Percentiles rank a stretch among this genome's conserved stretches.
phyloP scores from a whole-genome alignment of 2,113 vertebrate genomes.

The Turdus rufiventris region DNA sequence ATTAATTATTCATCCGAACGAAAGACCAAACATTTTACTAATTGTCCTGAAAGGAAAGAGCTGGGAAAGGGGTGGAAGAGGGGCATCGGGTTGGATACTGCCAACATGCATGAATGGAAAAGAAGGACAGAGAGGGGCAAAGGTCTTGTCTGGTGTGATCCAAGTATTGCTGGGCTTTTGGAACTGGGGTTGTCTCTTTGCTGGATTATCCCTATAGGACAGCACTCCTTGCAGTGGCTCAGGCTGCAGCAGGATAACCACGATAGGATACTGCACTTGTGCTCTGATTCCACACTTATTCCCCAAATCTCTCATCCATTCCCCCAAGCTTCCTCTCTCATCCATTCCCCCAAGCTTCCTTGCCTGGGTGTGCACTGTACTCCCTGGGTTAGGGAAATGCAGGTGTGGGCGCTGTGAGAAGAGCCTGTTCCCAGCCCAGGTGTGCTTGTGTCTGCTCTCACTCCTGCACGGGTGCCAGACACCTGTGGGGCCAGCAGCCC shows the following conservation, averaged over 20 bases:
- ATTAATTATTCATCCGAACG: constrained; percentile 86
- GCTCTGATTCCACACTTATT: background rate
- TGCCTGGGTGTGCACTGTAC: background rate
- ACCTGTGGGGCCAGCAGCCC: background rate
- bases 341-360: background rate
- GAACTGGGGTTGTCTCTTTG: background rate
- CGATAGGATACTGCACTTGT: background rate
- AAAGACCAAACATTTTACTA: constrained; percentile 82
- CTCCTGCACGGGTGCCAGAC: accelerated
- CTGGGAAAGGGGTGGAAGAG: background rate
- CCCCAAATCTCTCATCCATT: background rate
- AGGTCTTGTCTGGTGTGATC: background rate
- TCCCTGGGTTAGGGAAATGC: background rate
- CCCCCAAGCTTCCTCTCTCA: background rate
- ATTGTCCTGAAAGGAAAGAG: constrained; percentile 70
- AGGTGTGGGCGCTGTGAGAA: accelerated
- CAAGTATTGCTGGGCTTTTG: background rate
- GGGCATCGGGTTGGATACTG: background rate
- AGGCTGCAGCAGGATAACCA: background rate
- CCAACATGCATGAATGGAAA: background rate
- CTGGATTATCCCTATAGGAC: background rate
- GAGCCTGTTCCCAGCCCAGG: background rate
- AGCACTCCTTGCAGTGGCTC: background rate
- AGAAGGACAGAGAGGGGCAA: background rate
- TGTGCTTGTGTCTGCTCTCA: background rate